Evolutionary conservation across 2,888 invertebrate species (phyloP).

Genomic region (Heliconius hortense): DNA sequence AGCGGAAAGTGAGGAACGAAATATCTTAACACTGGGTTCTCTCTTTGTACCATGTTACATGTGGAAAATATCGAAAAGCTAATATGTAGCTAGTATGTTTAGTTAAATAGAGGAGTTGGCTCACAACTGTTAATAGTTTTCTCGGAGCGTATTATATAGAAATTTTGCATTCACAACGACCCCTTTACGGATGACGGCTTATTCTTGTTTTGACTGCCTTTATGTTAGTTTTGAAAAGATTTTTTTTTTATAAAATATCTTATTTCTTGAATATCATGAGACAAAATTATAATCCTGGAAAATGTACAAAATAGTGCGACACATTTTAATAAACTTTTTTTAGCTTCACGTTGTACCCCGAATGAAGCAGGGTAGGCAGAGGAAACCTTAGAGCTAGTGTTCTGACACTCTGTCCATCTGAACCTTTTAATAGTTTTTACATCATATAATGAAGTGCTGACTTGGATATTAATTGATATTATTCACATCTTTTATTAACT

Average conservation of each 20-base stretch:
- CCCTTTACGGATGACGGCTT: conserved; percentile 27
- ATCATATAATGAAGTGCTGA: no score
- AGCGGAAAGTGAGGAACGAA: no score
- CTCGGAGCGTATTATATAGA: conserved; percentile 27
- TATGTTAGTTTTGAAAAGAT: conserved; percentile 23
- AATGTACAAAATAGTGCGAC: no score
- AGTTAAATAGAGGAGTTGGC: conserved; percentile 16
- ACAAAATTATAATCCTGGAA: no score
- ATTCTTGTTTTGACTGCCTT: conserved; percentile 35
- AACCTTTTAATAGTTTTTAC: no score
- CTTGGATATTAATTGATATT: no score
- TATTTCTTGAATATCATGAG: no score
- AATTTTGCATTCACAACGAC: conserved; percentile 35
- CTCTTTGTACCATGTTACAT: no score
- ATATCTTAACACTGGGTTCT: no score
- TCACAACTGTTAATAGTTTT: conserved; percentile 24
- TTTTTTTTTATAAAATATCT: background rate
- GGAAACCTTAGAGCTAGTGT: background rate
- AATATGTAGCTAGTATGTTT: background rate
- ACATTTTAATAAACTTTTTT: no score
- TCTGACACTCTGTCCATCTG: background rate
- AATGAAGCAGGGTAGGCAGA: background rate
- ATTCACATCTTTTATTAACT: no score
- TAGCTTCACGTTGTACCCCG: background rate
- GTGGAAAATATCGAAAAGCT: no score